Evolutionary conservation across 2,888 invertebrate species (phyloP).

Genomic region (Amiota communis): DNA sequence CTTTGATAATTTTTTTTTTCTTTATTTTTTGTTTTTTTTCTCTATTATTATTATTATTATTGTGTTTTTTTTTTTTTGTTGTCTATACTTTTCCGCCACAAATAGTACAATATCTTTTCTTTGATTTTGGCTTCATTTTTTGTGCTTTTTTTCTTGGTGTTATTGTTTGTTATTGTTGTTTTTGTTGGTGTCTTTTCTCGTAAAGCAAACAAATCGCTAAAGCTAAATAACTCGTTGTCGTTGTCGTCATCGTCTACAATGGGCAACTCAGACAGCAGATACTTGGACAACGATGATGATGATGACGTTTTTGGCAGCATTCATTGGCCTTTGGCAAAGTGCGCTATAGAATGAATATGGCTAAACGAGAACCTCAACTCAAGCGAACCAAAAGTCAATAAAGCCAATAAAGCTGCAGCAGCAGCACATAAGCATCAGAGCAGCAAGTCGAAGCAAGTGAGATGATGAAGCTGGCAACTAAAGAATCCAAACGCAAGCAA

Average conservation of each 20-base stretch:
- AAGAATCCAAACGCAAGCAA: constrained; percentile 24
- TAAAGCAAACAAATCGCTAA: constrained; percentile 49
- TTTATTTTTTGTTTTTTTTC: neutral
- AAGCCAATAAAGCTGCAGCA: constrained; percentile 58
- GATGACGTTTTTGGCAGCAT: constrained; percentile 20
- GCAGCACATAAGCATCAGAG: constrained; percentile 20
- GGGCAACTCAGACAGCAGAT: too few relatives aligned
- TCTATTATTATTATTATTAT: constrained; percentile 1
- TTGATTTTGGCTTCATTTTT: constrained; percentile 51
- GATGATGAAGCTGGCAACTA: constrained; percentile 4
- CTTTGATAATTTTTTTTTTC: neutral
- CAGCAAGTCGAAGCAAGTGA: neutral
- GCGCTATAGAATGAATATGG: neutral
- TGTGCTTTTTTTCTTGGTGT: constrained; percentile 50
- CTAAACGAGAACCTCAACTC: constrained; percentile 37
- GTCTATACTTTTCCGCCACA: neutral
- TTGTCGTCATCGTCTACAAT: constrained; percentile 30
- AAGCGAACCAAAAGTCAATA: constrained; percentile 54
- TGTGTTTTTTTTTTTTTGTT: constrained; percentile 9
- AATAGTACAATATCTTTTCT: neutral
- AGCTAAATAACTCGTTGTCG: constrained; percentile 52
- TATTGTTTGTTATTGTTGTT: neutral
- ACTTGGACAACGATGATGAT: neutral
- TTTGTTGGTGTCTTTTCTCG: neutral
- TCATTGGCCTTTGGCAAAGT: neutral